Conservation (phyloP, 2,797 vertebrate genomes). For the Lepilemur ruficaudatus region DNA sequence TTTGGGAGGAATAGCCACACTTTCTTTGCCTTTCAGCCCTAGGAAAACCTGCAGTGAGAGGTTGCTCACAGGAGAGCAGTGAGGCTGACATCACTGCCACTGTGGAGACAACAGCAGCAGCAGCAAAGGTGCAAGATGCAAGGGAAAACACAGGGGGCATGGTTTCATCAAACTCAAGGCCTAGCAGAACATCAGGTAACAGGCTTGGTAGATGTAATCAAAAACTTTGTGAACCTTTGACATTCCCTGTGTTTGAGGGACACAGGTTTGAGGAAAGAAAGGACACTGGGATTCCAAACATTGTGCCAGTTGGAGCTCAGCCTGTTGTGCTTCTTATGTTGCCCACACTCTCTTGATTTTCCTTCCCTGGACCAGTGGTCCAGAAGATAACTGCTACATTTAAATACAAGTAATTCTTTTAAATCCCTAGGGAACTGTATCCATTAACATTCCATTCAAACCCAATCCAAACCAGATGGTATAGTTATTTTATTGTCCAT, state of each 20-base stretch:
- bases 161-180: not conserved
- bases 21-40: too few relatives aligned
- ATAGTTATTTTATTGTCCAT: not conserved
- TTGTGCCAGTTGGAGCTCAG: not conserved
- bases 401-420: not conserved
- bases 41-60: not conserved
- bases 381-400: not conserved
- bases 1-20: not conserved
- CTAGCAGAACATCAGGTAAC: not conserved
- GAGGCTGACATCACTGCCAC: not conserved
- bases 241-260: not conserved
- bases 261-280: not conserved
- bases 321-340: not conserved
- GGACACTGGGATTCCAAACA: not conserved
- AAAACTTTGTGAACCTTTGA: not conserved
- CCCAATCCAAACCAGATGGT: not conserved
- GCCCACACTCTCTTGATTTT: not conserved
- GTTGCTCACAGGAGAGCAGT: not conserved
- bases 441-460: not conserved
- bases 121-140: too few relatives aligned
- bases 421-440: not conserved
- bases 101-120: not conserved
- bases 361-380: not conserved
- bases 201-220: not conserved
- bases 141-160: not conserved